Percentiles rank a stretch among this genome's conserved stretches.
Evolutionary conservation across 2,888 invertebrate genomes (phyloP).

Genomic region (Synanthedon formicaeformis): DNA sequence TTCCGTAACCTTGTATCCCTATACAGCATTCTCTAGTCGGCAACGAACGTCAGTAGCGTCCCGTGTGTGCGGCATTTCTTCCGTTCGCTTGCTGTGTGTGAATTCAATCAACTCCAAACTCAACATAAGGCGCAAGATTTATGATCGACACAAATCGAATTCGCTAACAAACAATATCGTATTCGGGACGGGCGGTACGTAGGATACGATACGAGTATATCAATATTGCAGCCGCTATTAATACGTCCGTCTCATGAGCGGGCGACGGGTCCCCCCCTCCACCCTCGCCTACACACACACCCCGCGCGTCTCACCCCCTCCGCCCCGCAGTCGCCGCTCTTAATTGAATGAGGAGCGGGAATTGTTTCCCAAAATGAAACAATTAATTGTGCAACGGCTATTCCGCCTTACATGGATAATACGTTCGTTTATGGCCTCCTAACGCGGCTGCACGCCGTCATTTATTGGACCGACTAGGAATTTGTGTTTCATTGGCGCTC

Average conservation of each 20-base stretch:
- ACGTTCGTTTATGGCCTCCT: conserved; percentile 70
- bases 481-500: conserved; percentile 67
- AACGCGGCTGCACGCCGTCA: conserved; percentile 69
- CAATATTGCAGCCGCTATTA: conserved; percentile 71
- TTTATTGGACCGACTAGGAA: conserved; percentile 68
- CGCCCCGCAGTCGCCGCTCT: conserved; percentile 64
- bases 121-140: conserved; percentile 70
- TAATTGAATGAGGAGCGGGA: conserved; percentile 72
- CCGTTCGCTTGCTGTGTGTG: conserved; percentile 39
- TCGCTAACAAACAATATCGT: conserved; percentile 70
- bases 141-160: conserved; percentile 71
- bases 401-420: conserved; percentile 72
- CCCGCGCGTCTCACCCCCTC: conserved; percentile 20
- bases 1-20: no score
- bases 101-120: conserved; percentile 64
- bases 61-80: conserved; percentile 9
- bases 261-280: conserved; percentile 28
- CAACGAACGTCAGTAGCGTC: background rate
- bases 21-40: background rate
- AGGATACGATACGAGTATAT: conserved; percentile 65
- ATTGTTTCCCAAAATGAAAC: conserved; percentile 72
- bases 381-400: conserved; percentile 72
- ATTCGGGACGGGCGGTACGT: conserved; percentile 63
- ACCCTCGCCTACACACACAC: conserved; percentile 23
- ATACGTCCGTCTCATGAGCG: conserved; percentile 70